Conservation (phyloP, 2,113 vertebrate species). For the Tautogolabrus adspersus region DNA sequence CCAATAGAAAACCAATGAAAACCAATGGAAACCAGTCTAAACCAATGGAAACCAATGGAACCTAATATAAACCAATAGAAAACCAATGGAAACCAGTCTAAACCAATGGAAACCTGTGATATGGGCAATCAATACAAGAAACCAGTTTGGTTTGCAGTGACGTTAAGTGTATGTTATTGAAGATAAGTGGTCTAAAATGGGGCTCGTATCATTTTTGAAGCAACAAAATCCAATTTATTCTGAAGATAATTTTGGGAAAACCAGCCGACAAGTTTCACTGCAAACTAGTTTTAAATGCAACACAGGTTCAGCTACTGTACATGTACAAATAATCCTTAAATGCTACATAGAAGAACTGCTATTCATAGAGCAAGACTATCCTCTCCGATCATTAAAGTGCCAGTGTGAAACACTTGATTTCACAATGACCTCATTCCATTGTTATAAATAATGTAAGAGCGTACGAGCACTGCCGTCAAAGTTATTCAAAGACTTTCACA, state of each 20-base stretch:
- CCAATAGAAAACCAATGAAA: too few species aligned
- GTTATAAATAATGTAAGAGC: not conserved
- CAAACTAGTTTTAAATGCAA: slow-evolving; percentile 19
- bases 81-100: too few species aligned
- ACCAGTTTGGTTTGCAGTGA: too few species aligned
- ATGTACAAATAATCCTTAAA: slow-evolving; percentile 44
- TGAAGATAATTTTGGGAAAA: slow-evolving; percentile 29
- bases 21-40: too few species aligned
- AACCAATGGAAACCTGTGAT: too few species aligned
- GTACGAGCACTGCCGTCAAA: not conserved
- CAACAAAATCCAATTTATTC: not conserved
- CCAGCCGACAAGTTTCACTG: slow-evolving; percentile 16
- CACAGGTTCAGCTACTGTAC: slow-evolving; percentile 44
- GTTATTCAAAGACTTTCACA: not conserved
- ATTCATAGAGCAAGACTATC: slow-evolving; percentile 30
- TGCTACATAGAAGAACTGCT: slow-evolving; percentile 66
- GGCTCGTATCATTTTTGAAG: too few species aligned
- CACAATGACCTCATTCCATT: slow-evolving; percentile 2
- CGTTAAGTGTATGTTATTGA: too few species aligned
- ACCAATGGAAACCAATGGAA: too few species aligned
- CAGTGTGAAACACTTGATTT: slow-evolving; percentile 6
- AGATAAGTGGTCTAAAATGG: too few species aligned
- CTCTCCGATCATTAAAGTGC: not conserved
- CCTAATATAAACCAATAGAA: too few species aligned
- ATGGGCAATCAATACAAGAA: too few species aligned